These are phyloP conservation scores for Antechinus flavipes DNA, from an alignment of 2,113 vertebrate genomes.

Conservation along the genomic window DNA sequence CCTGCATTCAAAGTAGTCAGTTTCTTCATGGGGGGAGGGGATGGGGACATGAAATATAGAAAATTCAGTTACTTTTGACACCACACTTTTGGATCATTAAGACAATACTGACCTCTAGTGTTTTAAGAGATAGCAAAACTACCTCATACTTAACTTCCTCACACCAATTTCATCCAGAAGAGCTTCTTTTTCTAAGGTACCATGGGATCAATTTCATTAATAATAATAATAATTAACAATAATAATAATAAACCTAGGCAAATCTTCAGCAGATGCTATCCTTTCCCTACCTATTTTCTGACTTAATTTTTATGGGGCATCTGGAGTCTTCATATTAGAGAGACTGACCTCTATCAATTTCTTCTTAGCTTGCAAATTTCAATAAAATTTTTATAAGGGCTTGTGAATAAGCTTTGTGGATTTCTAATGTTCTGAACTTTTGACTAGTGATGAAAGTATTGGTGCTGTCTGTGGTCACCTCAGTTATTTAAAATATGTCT, in stretches of 20 bases:
- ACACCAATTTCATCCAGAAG: constrained; percentile 22
- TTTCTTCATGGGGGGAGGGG: constrained; percentile 22
- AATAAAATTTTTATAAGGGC: constrained; percentile 3
- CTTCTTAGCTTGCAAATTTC: constrained; percentile 45
- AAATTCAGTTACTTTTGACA: neutral
- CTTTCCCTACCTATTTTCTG: neutral
- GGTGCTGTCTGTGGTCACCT: neutral
- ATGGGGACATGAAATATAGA: neutral
- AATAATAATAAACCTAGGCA: neutral
- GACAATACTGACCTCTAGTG: constrained; percentile 83
- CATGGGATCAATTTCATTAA: constrained; percentile 36
- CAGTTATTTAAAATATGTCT: neutral
- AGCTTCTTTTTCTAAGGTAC: constrained; percentile 31
- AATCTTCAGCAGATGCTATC: neutral
- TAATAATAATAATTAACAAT: neutral
- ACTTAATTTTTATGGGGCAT: constrained; percentile 29
- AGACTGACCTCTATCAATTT: constrained; percentile 2
- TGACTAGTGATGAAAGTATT: neutral
- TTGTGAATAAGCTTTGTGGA: neutral
- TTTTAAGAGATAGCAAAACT: constrained; percentile 8
- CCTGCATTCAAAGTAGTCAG: constrained; percentile 55
- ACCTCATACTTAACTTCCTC: constrained; percentile 44
- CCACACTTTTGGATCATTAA: constrained; percentile 62
- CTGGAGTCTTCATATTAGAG: neutral
- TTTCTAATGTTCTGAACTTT: constrained; percentile 14